Conservation (phyloP, 2,888 invertebrate genomes). For the Acrocera orbiculus region DNA sequence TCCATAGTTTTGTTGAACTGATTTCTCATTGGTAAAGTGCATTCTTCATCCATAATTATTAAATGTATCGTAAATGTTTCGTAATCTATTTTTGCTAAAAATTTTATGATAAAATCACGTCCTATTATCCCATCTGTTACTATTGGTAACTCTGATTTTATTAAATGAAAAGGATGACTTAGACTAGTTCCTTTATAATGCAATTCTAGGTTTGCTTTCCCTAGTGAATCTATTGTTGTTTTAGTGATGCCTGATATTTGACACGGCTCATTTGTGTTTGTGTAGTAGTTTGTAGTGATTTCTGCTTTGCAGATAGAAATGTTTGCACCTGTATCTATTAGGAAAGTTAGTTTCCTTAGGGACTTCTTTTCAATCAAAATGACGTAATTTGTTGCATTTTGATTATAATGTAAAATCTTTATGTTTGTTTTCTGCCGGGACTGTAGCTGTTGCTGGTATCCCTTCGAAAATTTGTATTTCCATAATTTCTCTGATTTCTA, state of each 20-base stretch:
- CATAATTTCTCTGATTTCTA: neutral
- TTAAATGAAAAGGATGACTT: conserved; percentile 1
- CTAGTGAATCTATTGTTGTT: too few relatives aligned
- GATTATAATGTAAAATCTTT: too few relatives aligned
- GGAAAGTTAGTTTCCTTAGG: too few relatives aligned
- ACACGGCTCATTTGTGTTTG: neutral
- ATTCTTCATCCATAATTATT: neutral
- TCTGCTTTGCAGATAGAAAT: neutral
- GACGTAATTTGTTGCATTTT: neutral
- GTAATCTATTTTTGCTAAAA: conserved; percentile 3
- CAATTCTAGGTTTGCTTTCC: too few relatives aligned
- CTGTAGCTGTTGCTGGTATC: neutral
- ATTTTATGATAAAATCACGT: conserved; percentile 1
- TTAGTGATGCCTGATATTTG: neutral
- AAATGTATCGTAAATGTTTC: conserved; percentile 3
- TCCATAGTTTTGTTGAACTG: neutral
- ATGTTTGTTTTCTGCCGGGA: neutral
- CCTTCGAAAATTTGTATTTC: neutral
- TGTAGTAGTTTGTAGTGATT: neutral
- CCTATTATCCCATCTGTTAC: conserved; percentile 5
- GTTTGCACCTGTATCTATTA: neutral
- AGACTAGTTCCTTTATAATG: neutral
- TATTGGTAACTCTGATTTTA: conserved; percentile 3
- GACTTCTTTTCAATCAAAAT: neutral
- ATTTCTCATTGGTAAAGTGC: neutral